Evolutionary conservation across 1,140 invertebrate genomes (phyloP).

Genomic region (Chironomus tepperi): DNA sequence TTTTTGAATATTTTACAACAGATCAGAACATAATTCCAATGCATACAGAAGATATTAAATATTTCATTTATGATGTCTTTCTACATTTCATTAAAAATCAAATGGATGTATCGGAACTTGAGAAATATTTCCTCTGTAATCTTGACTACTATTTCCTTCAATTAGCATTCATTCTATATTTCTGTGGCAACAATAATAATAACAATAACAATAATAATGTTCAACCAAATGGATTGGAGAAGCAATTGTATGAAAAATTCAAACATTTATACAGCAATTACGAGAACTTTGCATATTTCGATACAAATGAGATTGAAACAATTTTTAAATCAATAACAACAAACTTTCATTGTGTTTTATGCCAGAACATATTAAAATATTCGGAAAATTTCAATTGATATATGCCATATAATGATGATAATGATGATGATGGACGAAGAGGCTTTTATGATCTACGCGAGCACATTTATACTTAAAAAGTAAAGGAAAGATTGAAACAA

Average conservation of each 20-base stretch:
- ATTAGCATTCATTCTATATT: slow-evolving; percentile 38
- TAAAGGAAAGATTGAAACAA: neutral
- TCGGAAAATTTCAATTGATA: slow-evolving; percentile 20
- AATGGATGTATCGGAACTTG: slow-evolving; percentile 36
- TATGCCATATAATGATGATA: neutral
- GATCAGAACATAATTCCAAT: slow-evolving; percentile 39
- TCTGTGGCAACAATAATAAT: slow-evolving; percentile 34
- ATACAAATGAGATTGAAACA: neutral
- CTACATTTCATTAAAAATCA: slow-evolving; percentile 35
- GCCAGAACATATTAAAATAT: slow-evolving; percentile 6
- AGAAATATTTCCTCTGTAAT: slow-evolving; percentile 37
- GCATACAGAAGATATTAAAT: slow-evolving; percentile 36
- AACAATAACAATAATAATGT: slow-evolving; percentile 27
- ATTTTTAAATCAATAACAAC: slow-evolving; percentile 8
- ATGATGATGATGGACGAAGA: too few species aligned
- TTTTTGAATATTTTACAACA: slow-evolving; percentile 40
- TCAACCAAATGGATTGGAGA: slow-evolving; percentile 31
- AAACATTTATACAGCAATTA: slow-evolving; percentile 30
- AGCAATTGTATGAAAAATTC: slow-evolving; percentile 38
- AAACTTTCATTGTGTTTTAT: slow-evolving; percentile 6
- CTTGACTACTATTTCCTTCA: slow-evolving; percentile 39
- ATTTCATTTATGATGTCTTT: slow-evolving; percentile 38
- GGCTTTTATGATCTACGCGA: neutral
- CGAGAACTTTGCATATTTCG: neutral
- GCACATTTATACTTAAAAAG: neutral